Base-by-base conservation (phyloP, 2,113 vertebrate genomes). In the Trematomus loennbergii region DNA sequence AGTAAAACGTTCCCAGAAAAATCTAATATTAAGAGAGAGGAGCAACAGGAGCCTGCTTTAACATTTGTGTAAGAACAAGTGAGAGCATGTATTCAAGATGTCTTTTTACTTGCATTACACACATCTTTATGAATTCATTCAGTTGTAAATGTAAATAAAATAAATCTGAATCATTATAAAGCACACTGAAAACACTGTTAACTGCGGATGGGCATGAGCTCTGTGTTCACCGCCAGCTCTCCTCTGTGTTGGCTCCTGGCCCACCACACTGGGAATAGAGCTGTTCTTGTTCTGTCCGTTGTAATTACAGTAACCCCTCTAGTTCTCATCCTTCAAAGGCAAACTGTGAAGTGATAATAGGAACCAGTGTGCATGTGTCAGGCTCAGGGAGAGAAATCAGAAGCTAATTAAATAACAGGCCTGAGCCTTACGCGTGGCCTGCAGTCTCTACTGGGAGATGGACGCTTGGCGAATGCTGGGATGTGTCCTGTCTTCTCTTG, bases 371-470 rank as follows among this genome's bases (percentile, higher is more conserved):
- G n/a, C 58, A 40, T 73, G 64, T 85, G 80, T 87, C 75, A 60
- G 70, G 36, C 85, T 84, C 79, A 16, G 54, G 77, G 73, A 74
- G 73, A 43, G 75, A 80, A 85, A 85, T 89, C 72, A 79, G 81
- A 90, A 77, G 58, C 89, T 86, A 84, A 92, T 89, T 84, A 88
- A 88, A 91, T 93, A 79, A 84, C 68, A 63, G 60, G 54, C 66
- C 64, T 50, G 52, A 88, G 75, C 52, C 18, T 20, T 17, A 16
- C 82, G 25, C 63, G 8, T 86, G 78, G 70, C 83, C 75, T 4
- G 80, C 40, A 74, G 70, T 61, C 40, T 79, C 36, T 58, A 18
- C 52, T 54, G 70, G 17, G 20, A 72, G 22, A 22, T 45, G 67
- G 74, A 52, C 16, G 25, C 11, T 73, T 72, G 80, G 74, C 72